These are phyloP conservation scores for Paramuricea clavata DNA, from an alignment of 92 coral and sea anemone genomes.

Conservation along the genomic window DNA sequence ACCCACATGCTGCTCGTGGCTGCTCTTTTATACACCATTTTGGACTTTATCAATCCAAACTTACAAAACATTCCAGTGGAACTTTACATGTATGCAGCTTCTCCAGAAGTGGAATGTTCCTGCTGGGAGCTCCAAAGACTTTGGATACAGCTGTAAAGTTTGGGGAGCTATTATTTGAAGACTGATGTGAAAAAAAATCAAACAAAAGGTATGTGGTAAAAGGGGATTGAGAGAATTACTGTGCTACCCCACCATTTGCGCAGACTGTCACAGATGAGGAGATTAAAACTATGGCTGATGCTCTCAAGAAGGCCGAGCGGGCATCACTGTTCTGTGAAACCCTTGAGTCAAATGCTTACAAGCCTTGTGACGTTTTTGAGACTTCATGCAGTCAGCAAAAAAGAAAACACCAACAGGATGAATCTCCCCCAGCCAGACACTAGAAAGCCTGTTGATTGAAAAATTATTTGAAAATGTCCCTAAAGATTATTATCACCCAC, in stretches of 20 bases:
- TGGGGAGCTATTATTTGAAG: constrained; percentile 38
- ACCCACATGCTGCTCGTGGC: too few relatives aligned
- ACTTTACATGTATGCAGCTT: constrained; percentile 69
- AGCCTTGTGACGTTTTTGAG: constrained; percentile 43
- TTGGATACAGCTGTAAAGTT: constrained; percentile 51
- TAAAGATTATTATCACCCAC: not conserved
- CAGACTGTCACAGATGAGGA: constrained; percentile 52
- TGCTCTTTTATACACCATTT: constrained; percentile 64
- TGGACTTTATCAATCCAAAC: constrained; percentile 67
- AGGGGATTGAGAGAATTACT: constrained; percentile 50
- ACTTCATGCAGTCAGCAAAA: constrained; percentile 44
- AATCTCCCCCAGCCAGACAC: constrained; percentile 1
- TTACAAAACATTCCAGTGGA: constrained; percentile 61
- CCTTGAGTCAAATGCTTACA: constrained; percentile 36
- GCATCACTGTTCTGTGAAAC: constrained; percentile 55
- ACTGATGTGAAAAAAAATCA: constrained; percentile 35
- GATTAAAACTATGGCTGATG: constrained; percentile 54
- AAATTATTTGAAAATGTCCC: constrained; percentile 42
- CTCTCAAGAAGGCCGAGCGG: constrained; percentile 45
- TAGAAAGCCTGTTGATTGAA: constrained; percentile 28
- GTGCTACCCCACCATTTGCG: constrained; percentile 76
- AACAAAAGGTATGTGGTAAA: constrained; percentile 53
- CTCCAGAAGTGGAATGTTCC: constrained; percentile 73
- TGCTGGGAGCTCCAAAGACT: constrained; percentile 57
- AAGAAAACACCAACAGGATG: constrained; percentile 8